A percentile compares a stretch with the other conserved stretches of the same genome.
phyloP scores from a whole-genome alignment of 2,797 vertebrate species.

The Lepidocolaptes lacrymiger region DNA sequence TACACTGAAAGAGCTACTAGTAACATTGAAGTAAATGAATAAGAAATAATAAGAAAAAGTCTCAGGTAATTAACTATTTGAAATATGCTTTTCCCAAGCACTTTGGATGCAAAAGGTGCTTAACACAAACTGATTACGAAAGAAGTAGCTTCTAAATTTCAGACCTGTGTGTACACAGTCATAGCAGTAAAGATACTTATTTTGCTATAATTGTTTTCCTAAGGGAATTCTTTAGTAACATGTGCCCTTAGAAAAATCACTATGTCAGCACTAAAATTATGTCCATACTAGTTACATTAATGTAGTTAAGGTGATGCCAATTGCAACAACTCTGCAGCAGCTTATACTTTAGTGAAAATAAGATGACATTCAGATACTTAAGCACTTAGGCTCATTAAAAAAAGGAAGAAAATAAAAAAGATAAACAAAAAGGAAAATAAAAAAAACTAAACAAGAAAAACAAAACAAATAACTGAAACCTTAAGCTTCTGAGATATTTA shows the following conservation, averaged over 20 bases:
- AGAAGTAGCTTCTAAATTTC: background rate
- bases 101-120: background rate
- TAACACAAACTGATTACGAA: background rate
- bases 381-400: background rate
- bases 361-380: background rate
- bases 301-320: background rate
- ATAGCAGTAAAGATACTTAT: background rate
- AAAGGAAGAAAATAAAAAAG: background rate
- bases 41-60: background rate
- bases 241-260: background rate
- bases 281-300: background rate
- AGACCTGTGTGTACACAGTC: background rate
- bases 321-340: background rate
- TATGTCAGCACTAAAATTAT: background rate
- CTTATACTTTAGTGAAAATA: background rate
- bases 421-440: background rate
- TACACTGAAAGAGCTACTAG: background rate
- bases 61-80: background rate
- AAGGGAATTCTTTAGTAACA: background rate
- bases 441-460: background rate
- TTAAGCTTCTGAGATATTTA: background rate
- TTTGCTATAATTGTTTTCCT: background rate
- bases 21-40: background rate
- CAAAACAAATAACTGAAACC: background rate
- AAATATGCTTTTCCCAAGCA: slow-evolving; percentile 1